phyloP scores from a whole-genome alignment of 2,888 invertebrate species.

The Polia nebulosa region DNA sequence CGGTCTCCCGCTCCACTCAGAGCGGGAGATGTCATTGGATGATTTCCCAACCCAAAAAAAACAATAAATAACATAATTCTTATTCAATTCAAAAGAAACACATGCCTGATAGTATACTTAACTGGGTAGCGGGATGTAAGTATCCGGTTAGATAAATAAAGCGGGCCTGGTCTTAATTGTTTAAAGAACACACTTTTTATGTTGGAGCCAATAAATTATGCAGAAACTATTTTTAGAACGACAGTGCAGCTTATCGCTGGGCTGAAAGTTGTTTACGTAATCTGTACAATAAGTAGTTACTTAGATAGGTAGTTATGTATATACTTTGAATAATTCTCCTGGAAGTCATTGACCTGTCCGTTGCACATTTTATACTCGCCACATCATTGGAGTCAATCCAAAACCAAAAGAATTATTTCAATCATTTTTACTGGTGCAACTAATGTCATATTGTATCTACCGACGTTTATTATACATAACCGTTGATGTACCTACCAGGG shows the following conservation, averaged over 20 bases:
- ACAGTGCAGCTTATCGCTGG: slow-evolving; percentile 53
- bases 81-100: slow-evolving; percentile 7
- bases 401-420: slow-evolving; percentile 56
- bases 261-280: slow-evolving; percentile 67
- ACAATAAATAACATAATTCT: not conserved
- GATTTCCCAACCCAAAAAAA: too few relatives aligned
- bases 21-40: too few relatives aligned
- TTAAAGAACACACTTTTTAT: slow-evolving; percentile 24
- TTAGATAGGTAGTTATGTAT: not conserved
- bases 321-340: slow-evolving; percentile 72
- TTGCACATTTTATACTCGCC: slow-evolving; percentile 54
- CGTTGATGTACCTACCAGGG: slow-evolving; percentile 1
- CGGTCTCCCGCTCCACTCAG: too few relatives aligned
- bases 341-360: slow-evolving; percentile 75
- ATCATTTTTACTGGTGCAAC: slow-evolving; percentile 21
- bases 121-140: not conserved
- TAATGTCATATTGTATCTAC: slow-evolving; percentile 8
- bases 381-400: slow-evolving; percentile 71
- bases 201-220: slow-evolving; percentile 24
- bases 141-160: slow-evolving; percentile 29
- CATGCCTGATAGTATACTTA: not conserved
- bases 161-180: not conserved
- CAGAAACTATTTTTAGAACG: slow-evolving; percentile 46
- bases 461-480: slow-evolving; percentile 6
- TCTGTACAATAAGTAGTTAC: slow-evolving; percentile 27